Percentiles rank a stretch among this genome's conserved stretches.
Conservation (phyloP, 2,113 vertebrate genomes). For the Pimephales promelas region DNA sequence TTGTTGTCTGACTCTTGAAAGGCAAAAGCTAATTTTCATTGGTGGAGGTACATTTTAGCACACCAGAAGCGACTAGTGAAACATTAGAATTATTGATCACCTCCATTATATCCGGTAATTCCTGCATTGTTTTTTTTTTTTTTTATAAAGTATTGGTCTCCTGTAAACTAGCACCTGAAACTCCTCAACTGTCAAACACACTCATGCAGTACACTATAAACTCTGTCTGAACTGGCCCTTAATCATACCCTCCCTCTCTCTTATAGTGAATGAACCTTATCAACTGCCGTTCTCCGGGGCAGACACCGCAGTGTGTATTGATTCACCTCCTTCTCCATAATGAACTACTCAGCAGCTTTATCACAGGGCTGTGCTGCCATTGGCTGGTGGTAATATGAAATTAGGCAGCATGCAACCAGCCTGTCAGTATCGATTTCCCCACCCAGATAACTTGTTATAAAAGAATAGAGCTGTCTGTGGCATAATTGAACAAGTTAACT, state of each 20-base stretch:
- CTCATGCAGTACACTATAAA: not conserved
- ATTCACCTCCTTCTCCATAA: conserved; percentile 85
- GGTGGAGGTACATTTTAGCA: conserved; percentile 65
- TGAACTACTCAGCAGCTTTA: conserved; percentile 96
- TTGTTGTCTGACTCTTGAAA: conserved; percentile 16
- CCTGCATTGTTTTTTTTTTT: not conserved
- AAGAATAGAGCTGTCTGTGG: conserved; percentile 99
- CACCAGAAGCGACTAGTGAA: conserved; percentile 60
- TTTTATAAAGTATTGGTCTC: not conserved
- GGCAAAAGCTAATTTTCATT: conserved; percentile 19
- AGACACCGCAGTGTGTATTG: conserved; percentile 75
- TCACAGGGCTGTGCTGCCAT: conserved; percentile 85
- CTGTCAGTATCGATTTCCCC: conserved; percentile 98
- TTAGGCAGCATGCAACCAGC: conserved; percentile 91
- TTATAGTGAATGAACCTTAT: conserved; percentile 30
- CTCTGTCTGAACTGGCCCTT: not conserved
- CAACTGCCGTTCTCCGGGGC: conserved; percentile 49
- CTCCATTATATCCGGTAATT: not conserved
- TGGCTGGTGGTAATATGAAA: conserved; percentile 98
- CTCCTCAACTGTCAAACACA: not conserved
- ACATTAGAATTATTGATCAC: conserved; percentile 1
- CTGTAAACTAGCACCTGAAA: conserved; percentile 9
- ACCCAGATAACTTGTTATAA: conserved; percentile 99
- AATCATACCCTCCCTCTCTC: conserved; percentile 21
- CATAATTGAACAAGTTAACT: conserved; percentile 99